Conservation (phyloP, 2,113 vertebrate genomes). For the Harpagus bidentatus region DNA sequence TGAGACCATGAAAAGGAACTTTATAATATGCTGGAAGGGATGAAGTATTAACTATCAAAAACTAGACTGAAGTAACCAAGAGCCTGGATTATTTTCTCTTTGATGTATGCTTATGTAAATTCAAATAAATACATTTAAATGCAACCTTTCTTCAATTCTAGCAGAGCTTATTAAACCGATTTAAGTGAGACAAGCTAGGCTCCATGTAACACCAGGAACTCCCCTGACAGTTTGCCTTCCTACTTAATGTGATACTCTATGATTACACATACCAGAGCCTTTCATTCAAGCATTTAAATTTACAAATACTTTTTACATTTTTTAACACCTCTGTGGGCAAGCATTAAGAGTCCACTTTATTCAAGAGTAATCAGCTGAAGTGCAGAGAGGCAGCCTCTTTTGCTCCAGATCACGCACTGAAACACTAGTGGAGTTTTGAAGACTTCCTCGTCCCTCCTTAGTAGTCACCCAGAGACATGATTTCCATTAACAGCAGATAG, state of each 20-base stretch:
- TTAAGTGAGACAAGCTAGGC: constrained; percentile 26
- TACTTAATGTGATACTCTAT: constrained; percentile 27
- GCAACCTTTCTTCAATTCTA: constrained; percentile 42
- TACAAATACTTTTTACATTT: constrained; percentile 50
- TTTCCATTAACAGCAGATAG: neutral
- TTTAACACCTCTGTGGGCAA: constrained; percentile 28
- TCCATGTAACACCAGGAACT: constrained; percentile 12
- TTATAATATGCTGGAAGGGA: constrained; percentile 32
- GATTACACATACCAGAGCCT: constrained; percentile 53
- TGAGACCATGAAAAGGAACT: constrained; percentile 16
- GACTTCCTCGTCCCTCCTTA: neutral
- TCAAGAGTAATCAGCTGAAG: neutral
- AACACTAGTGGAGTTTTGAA: constrained; percentile 14
- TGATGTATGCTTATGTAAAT: constrained; percentile 55
- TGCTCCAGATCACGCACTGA: constrained; percentile 28
- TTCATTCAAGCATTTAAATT: constrained; percentile 50
- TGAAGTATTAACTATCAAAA: constrained; percentile 46
- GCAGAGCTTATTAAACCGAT: constrained; percentile 41
- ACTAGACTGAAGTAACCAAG: constrained; percentile 15
- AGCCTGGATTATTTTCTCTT: neutral
- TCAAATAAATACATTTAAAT: constrained; percentile 42
- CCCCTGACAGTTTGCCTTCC: constrained; percentile 47
- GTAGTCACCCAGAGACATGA: neutral
- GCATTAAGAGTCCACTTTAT: constrained; percentile 26
- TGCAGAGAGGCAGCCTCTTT: neutral